A percentile compares a stretch with the other conserved stretches of the same genome.
These are phyloP conservation scores for Heliconius ismenius DNA, from an alignment of 2,888 invertebrate genomes.

Conservation along the genomic window DNA sequence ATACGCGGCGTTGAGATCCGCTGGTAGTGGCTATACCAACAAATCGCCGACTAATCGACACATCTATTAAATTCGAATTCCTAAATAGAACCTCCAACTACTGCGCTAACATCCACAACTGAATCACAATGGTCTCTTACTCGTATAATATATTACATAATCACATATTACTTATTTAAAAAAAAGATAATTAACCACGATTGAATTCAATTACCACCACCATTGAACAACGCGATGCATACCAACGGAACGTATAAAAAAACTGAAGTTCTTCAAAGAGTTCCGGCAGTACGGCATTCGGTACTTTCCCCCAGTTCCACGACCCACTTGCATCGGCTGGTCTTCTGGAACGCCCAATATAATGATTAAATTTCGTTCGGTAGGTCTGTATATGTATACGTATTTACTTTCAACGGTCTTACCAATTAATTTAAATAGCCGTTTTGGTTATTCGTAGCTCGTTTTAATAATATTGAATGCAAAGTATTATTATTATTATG, in stretches of 20 bases:
- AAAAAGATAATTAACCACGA: background rate
- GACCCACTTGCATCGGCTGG: slow-evolving; percentile 70
- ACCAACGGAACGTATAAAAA: slow-evolving; percentile 54
- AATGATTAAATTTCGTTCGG: slow-evolving; percentile 68
- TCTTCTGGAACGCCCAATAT: slow-evolving; percentile 76
- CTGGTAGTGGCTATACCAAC: no score
- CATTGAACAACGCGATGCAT: slow-evolving; percentile 54
- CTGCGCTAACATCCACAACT: background rate
- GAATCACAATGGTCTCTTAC: background rate
- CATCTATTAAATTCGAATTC: no score
- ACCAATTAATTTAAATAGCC: slow-evolving; percentile 57
- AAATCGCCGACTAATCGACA: no score
- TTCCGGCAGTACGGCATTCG: slow-evolving; percentile 57
- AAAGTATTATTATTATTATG: slow-evolving; percentile 32
- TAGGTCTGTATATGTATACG: slow-evolving; percentile 49
- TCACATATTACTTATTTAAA: no score
- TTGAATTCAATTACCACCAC: slow-evolving; percentile 33
- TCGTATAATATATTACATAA: background rate
- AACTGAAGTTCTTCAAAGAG: slow-evolving; percentile 60
- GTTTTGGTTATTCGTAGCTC: slow-evolving; percentile 31
- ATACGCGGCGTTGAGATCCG: no score
- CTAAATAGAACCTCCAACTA: background rate
- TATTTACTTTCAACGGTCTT: slow-evolving; percentile 69
- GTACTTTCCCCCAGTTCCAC: slow-evolving; percentile 79
- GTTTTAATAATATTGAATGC: background rate